These are phyloP conservation scores for Cyanocitta stelleri DNA, from an alignment of 2,113 vertebrate species.

Conservation along the genomic window DNA sequence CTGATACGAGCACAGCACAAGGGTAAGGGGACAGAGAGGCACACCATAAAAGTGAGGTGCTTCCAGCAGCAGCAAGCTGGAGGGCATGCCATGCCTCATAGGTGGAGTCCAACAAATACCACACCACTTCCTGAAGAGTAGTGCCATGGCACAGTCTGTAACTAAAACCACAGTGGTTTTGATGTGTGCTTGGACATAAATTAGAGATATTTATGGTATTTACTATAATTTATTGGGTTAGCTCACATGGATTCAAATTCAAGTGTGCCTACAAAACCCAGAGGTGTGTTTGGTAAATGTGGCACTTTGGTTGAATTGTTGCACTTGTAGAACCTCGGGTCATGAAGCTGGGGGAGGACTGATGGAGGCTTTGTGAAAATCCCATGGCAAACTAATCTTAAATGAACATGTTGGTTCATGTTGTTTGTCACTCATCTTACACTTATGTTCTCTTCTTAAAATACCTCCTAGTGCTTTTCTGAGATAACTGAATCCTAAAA, in stretches of 20 bases:
- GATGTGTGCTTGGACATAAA: neutral
- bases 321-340: neutral
- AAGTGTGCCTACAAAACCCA: neutral
- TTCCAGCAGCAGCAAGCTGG: neutral
- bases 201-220: neutral
- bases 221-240: neutral
- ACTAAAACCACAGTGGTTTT: neutral
- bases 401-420: neutral
- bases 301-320: neutral
- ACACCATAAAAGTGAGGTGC: neutral
- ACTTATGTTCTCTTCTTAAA: neutral
- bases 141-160: neutral
- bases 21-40: neutral
- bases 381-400: neutral
- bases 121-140: neutral
- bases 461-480: neutral
- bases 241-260: neutral
- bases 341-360: neutral
- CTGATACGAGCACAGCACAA: neutral
- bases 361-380: neutral
- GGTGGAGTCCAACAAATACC: neutral
- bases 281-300: neutral
- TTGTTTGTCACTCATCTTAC: neutral
- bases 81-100: accelerated
- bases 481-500: neutral